Conservation (phyloP, 2,888 invertebrate genomes). For the Fragum sueziense region DNA sequence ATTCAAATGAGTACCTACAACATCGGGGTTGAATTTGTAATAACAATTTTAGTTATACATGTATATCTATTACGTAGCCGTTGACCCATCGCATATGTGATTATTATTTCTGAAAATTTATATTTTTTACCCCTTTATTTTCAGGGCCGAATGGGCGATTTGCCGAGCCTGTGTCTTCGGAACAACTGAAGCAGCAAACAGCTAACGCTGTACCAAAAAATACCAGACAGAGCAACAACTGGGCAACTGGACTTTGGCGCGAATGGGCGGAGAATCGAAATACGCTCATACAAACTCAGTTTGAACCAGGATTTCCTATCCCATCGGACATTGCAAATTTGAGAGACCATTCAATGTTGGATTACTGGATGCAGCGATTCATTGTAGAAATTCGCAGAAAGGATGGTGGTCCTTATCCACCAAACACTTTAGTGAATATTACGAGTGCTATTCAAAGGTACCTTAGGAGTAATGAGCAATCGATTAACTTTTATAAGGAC, state of each 20-base stretch:
- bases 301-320: slow-evolving; percentile 17
- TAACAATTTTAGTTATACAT: no score
- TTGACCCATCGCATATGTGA: no score
- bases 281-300: not conserved
- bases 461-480: not conserved
- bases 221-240: slow-evolving; percentile 14
- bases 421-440: slow-evolving; percentile 15
- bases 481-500: slow-evolving; percentile 1
- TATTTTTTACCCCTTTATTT: no score
- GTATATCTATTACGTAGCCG: no score
- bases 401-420: slow-evolving; percentile 23
- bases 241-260: slow-evolving; percentile 25
- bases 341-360: slow-evolving; percentile 12
- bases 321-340: not conserved
- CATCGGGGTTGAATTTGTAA: no score
- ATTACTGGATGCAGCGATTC: slow-evolving; percentile 19
- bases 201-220: slow-evolving; percentile 21
- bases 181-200: not conserved
- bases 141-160: slow-evolving; percentile 18
- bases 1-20: no score
- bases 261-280: slow-evolving; percentile 32
- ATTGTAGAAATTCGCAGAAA: slow-evolving; percentile 27
- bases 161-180: slow-evolving; percentile 11
- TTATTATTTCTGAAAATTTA: no score
- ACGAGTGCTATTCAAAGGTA: slow-evolving; percentile 11